A percentile compares a stretch with the other conserved stretches of the same genome.
Conservation (phyloP, 30 jellyfish, hydroid and myxozoan species). For the Pseudorhiza aurosa region DNA sequence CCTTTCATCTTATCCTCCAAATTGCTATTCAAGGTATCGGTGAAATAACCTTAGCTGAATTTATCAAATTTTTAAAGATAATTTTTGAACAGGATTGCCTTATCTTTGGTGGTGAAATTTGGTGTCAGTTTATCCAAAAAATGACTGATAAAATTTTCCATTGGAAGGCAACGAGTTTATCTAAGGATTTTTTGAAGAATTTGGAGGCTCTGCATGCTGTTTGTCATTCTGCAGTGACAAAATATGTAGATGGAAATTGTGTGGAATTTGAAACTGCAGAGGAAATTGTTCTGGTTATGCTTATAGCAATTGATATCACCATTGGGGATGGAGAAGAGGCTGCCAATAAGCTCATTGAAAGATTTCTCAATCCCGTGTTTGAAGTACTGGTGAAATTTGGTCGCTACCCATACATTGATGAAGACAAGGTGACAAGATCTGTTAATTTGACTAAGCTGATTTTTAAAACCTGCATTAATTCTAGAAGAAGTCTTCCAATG, state of each 20-base stretch:
- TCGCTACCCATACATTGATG: constrained; percentile 18
- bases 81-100: constrained; percentile 46
- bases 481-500: background rate
- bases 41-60: background rate
- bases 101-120: constrained; percentile 15
- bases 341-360: background rate
- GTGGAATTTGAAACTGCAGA: background rate
- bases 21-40: constrained; percentile 7
- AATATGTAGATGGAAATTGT: constrained; percentile 5
- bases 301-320: constrained; percentile 5
- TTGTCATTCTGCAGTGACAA: background rate
- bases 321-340: background rate
- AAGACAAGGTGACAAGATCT: constrained; percentile 3
- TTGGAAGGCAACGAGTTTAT: too few relatives aligned
- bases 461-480: background rate
- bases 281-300: constrained; percentile 15
- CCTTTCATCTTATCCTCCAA: constrained; percentile 14
- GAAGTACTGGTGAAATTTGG: constrained; percentile 15
- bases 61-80: constrained; percentile 14
- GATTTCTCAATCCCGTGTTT: background rate
- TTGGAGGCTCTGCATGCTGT: background rate
- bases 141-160: background rate
- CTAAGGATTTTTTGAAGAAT: too few relatives aligned
- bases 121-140: background rate
- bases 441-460: background rate